Percentiles rank a stretch among this genome's conserved stretches.
These are phyloP conservation scores for Crepidodera aurea DNA, from an alignment of 2,888 invertebrate species.

Conservation along the genomic window DNA sequence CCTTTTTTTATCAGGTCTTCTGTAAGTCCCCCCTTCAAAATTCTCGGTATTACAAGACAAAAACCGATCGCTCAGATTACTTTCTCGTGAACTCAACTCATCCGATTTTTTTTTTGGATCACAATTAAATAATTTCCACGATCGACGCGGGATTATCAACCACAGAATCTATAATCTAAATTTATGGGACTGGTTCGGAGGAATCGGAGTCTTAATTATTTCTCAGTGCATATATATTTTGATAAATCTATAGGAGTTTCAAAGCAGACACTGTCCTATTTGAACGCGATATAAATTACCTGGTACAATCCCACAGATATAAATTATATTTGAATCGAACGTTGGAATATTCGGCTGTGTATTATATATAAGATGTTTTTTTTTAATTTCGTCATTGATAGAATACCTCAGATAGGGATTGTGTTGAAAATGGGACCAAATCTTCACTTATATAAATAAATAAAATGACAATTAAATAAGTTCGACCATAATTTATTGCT, in stretches of 20 bases:
- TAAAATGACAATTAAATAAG: too few species aligned
- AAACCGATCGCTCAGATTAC: too few species aligned
- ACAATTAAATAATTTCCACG: slow-evolving; percentile 11
- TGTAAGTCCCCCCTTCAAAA: too few species aligned
- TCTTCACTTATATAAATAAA: too few species aligned
- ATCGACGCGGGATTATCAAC: slow-evolving; percentile 1
- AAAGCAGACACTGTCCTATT: not conserved
- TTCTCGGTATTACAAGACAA: too few species aligned
- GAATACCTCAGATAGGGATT: too few species aligned
- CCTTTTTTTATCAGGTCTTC: too few species aligned
- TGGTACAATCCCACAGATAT: slow-evolving; percentile 4
- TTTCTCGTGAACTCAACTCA: not conserved
- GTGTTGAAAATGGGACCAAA: too few species aligned
- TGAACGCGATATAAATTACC: slow-evolving; percentile 2
- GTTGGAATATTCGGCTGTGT: not conserved
- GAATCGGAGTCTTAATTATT: slow-evolving; percentile 13
- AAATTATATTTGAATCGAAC: slow-evolving; percentile 8
- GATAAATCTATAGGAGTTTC: slow-evolving; percentile 3
- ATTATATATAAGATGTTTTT: too few species aligned
- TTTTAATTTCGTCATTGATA: too few species aligned
- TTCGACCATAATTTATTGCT: too few species aligned
- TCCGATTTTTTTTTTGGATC: not conserved
- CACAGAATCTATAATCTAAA: slow-evolving; percentile 12
- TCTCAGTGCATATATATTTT: slow-evolving; percentile 7
- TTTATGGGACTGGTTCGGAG: slow-evolving; percentile 11